These are phyloP conservation scores for Aeoliscus strigatus DNA, from an alignment of 2,797 vertebrate species.

Conservation along the genomic window DNA sequence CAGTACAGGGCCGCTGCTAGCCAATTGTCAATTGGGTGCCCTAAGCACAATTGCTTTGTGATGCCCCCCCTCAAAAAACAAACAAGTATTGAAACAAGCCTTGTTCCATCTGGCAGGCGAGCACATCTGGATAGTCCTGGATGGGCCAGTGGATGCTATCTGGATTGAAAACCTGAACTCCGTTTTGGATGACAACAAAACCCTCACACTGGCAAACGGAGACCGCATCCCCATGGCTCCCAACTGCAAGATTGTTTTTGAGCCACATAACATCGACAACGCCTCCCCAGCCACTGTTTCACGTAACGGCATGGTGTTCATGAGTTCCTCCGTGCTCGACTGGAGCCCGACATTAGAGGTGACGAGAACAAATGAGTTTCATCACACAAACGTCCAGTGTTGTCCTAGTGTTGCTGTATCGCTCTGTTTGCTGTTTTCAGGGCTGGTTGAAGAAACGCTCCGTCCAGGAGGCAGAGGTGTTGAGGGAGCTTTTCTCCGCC, in stretches of 20 bases:
- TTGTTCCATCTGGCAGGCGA: slow-evolving; percentile 75
- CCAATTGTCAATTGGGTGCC: no score
- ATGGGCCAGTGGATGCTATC: slow-evolving; percentile 96
- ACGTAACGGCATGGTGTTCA: slow-evolving; percentile 97
- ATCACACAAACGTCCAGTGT: background rate
- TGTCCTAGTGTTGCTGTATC: background rate
- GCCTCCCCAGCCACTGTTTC: slow-evolving; percentile 96
- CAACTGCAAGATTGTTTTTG: slow-evolving; percentile 94
- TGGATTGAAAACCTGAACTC: slow-evolving; percentile 99
- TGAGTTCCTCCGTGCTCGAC: slow-evolving; percentile 92
- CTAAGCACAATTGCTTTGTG: no score
- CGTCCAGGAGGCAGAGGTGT: slow-evolving; percentile 77
- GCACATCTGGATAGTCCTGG: slow-evolving; percentile 95
- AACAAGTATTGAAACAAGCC: background rate
- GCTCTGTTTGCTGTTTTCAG: slow-evolving; percentile 57
- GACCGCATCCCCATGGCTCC: slow-evolving; percentile 97
- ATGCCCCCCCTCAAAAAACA: no score
- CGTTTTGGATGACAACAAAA: slow-evolving; percentile 94
- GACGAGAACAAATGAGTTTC: slow-evolving; percentile 1
- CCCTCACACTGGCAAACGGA: slow-evolving; percentile 91
- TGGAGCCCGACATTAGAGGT: slow-evolving; percentile 96
- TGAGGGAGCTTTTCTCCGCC: slow-evolving; percentile 79
- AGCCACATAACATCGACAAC: slow-evolving; percentile 96
- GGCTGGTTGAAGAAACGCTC: slow-evolving; percentile 85
- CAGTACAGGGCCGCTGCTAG: no score